Evolutionary conservation across 2,113 vertebrate genomes (phyloP), one percentile per base, ranked within the genome.

Genomic region (Syngnathoides biaculeatus): DNA sequence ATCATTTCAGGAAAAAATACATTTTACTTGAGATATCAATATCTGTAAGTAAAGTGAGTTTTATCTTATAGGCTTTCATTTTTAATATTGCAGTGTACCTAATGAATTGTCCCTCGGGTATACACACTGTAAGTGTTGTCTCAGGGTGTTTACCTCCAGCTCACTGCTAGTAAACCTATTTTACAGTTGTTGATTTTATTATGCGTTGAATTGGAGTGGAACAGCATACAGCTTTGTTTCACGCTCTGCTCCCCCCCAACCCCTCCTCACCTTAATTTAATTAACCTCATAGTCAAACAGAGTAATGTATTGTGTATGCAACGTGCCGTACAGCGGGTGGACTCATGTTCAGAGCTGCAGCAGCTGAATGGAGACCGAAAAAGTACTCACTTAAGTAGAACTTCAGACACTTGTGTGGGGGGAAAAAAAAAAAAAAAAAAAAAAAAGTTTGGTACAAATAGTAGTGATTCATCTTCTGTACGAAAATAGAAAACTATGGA

Each of bases 221-320:
- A 75, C 78, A 75, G 69, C 78, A 83, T 89, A 77, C 78, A 75
- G 72, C 64, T 73, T 79, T 88, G 78, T 79, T 50, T 77, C 20
- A 19, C 55, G 14, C 52, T 26, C 22, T 12, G 11, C 22, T 55
- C 30, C 20, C 58, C 60, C 1, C 30, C 11, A 3, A 1, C 56
- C 75, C 68, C 69, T 60, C 80, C 79, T 78, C 77, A 75, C 78
- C 75, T 83, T 87, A 72, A 83, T 80, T 82, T 72, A 83, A 87
- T 81, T 81, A 81, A 86, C 73, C 79, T 77, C 73, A 75, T 71
- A 79, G 77, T 73, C 55, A 69, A 72, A 74, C 72, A 70, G 66
- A 81, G 83, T 56, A 82, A 79, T 71, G 64, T 74, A 69, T 65
- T 59, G n/a, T 19, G 68, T 79, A 80, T 72, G 57, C 8, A 20